Percentiles rank a stretch among this genome's conserved stretches.
Conservation (phyloP, 2,113 vertebrate species). For the Carollia perspicillata region DNA sequence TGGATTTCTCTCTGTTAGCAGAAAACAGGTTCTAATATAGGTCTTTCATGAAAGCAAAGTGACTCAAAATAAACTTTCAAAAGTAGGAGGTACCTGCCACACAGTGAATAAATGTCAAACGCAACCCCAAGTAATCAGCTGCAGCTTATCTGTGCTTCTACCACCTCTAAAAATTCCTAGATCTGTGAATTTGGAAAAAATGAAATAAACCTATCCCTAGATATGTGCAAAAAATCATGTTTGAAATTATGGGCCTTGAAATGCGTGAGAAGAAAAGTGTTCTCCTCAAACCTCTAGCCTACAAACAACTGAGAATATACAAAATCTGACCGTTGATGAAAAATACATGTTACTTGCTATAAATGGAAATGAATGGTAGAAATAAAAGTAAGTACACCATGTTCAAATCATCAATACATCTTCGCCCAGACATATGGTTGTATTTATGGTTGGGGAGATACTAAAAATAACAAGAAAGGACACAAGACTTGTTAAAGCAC, state of each 20-base stretch:
- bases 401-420: conserved; percentile 74
- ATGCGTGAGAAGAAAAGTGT: background rate
- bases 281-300: background rate
- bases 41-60: background rate
- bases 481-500: background rate
- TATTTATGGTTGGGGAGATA: conserved; percentile 81
- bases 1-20: background rate
- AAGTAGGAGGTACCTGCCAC: background rate
- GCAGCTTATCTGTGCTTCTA: background rate
- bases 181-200: background rate
- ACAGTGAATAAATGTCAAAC: background rate
- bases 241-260: background rate
- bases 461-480: conserved; percentile 82
- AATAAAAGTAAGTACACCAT: conserved; percentile 62
- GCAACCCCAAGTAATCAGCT: background rate
- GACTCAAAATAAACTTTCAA: background rate
- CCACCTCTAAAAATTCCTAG: background rate
- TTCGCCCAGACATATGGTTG: conserved; percentile 81
- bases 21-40: background rate
- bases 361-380: conserved; percentile 51
- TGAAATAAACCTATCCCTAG: background rate
- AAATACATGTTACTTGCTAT: conserved; percentile 50
- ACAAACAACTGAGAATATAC: conserved; percentile 60
- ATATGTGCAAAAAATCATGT: background rate
- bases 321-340: conserved; percentile 13